Evolutionary conservation across 2,797 vertebrate species (phyloP).

Genomic region (Oryzias dopingdopingensis): DNA sequence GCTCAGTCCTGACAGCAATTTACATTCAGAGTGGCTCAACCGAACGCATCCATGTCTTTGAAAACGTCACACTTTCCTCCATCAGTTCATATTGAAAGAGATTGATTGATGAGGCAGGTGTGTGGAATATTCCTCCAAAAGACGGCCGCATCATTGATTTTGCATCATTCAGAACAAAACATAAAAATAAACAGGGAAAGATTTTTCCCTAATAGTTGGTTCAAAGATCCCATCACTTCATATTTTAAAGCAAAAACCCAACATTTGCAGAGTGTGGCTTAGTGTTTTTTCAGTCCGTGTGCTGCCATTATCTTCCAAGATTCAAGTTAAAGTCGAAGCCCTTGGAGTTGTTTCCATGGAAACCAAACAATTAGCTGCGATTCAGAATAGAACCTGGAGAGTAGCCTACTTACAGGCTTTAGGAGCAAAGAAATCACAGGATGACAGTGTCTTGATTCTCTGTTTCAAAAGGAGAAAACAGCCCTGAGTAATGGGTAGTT

Average conservation of each 20-base stretch:
- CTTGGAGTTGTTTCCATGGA: conserved; percentile 89
- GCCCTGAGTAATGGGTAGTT: conserved; percentile 39
- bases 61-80: conserved; percentile 45
- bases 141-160: conserved; percentile 11
- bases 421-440: conserved; percentile 60
- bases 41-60: conserved; percentile 54
- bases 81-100: conserved; percentile 22
- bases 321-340: conserved; percentile 75
- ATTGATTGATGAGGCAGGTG: conserved; percentile 17
- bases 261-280: conserved; percentile 15
- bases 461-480: conserved; percentile 26
- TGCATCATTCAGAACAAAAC: conserved; percentile 16
- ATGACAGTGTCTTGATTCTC: conserved; percentile 61
- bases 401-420: conserved; percentile 70
- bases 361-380: conserved; percentile 85
- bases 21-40: conserved; percentile 72
- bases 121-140: conserved; percentile 12
- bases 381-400: conserved; percentile 79
- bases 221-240: conserved; percentile 17
- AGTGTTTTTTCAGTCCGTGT: conserved; percentile 44
- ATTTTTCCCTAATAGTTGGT: conserved; percentile 1
- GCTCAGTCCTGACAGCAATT: conserved; percentile 73
- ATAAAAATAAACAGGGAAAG: background rate
- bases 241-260: conserved; percentile 6
- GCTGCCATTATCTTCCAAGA: conserved; percentile 59